phyloP scores from a whole-genome alignment of 2,797 vertebrate genomes.

The Sarcoramphus papa region DNA sequence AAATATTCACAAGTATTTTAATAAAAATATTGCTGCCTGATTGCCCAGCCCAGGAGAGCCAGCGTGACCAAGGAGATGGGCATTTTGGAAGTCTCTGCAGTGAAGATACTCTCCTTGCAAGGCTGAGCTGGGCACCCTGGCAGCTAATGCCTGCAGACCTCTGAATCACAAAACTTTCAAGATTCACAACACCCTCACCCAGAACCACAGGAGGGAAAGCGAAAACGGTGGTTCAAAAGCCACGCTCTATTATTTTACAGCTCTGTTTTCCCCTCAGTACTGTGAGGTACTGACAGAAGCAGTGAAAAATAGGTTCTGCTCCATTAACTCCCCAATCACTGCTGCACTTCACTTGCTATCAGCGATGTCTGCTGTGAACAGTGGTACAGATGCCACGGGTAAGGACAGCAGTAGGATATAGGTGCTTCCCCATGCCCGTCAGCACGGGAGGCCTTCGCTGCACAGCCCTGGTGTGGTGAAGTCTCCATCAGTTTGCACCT shows the following conservation, averaged over 20 bases:
- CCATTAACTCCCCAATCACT: neutral
- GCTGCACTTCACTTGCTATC: neutral
- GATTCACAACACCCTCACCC: neutral
- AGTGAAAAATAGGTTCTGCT: neutral
- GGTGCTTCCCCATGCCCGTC: rapidly evolving
- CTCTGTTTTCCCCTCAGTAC: neutral
- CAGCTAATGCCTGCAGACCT: neutral
- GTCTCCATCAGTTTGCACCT: neutral
- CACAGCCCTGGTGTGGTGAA: rapidly evolving
- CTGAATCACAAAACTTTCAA: neutral
- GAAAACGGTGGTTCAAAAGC: neutral
- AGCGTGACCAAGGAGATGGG: neutral
- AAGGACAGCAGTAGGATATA: rapidly evolving
- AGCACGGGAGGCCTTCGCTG: neutral
- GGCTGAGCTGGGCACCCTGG: neutral
- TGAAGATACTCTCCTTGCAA: neutral
- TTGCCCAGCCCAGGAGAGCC: neutral
- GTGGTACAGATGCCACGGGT: neutral
- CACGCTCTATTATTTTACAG: neutral
- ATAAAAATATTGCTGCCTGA: neutral
- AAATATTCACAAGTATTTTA: neutral
- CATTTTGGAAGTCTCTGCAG: neutral
- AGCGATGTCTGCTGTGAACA: neutral
- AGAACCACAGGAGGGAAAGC: neutral
- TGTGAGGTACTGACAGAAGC: neutral